Evolutionary conservation across 2,888 invertebrate species (phyloP).

Genomic region (Pterostichus niger): DNA sequence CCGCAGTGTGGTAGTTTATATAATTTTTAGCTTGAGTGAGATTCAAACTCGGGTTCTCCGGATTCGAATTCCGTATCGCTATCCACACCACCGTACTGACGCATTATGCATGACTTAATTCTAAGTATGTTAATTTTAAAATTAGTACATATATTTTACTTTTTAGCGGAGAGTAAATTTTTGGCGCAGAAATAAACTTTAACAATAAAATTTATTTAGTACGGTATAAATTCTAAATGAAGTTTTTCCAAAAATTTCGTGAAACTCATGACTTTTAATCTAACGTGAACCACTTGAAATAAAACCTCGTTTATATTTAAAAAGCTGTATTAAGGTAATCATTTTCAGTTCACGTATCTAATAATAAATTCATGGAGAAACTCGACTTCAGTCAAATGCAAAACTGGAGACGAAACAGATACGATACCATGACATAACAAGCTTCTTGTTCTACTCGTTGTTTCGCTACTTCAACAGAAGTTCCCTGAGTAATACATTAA

Average conservation of each 20-base stretch:
- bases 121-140: too few relatives aligned
- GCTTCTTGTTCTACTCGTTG: background rate
- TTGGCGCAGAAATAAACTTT: too few relatives aligned
- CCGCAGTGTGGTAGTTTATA: too few relatives aligned
- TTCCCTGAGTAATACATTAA: constrained; percentile 1
- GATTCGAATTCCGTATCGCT: too few relatives aligned
- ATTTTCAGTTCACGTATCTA: constrained; percentile 4
- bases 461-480: background rate
- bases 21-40: too few relatives aligned
- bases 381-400: background rate
- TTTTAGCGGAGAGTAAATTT: too few relatives aligned
- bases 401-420: constrained; percentile 5
- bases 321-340: background rate
- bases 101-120: too few relatives aligned
- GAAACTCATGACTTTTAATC: background rate
- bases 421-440: background rate
- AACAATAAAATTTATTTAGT: too few relatives aligned
- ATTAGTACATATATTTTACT: too few relatives aligned
- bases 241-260: background rate
- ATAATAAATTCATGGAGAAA: constrained; percentile 12
- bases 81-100: too few relatives aligned
- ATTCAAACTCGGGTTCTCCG: too few relatives aligned
- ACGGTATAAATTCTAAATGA: too few relatives aligned
- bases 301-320: background rate
- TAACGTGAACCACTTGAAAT: background rate